Conservation (phyloP, 2,888 invertebrate species). For the Monochamus alternatus region DNA sequence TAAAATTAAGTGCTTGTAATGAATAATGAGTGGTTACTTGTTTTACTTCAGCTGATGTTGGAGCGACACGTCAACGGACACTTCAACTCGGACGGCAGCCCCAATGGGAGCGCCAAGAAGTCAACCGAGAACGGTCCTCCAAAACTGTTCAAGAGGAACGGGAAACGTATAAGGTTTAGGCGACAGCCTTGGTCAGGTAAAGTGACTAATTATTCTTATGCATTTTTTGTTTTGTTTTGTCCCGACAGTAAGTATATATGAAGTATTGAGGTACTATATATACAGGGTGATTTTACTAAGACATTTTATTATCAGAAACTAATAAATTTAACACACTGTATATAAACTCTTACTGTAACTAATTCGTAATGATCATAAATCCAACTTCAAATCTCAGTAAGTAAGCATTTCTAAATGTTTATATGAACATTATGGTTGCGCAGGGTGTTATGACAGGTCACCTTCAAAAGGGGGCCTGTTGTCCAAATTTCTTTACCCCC, state of each 20-base stretch:
- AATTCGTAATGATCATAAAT: constrained; percentile 26
- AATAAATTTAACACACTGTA: constrained; percentile 16
- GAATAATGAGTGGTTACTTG: background rate
- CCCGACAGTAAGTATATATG: constrained; percentile 47
- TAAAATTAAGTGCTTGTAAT: too few species aligned
- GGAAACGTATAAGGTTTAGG: constrained; percentile 89
- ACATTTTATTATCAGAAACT: constrained; percentile 15
- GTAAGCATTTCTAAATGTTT: constrained; percentile 19
- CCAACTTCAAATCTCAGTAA: constrained; percentile 28
- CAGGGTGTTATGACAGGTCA: constrained; percentile 27
- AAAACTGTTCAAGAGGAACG: constrained; percentile 88
- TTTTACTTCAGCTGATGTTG: constrained; percentile 78
- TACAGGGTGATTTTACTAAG: constrained; percentile 46
- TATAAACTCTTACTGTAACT: background rate
- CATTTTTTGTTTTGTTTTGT: constrained; percentile 24
- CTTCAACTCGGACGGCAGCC: constrained; percentile 81
- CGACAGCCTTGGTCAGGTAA: constrained; percentile 93
- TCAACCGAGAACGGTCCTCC: constrained; percentile 83
- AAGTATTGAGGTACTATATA: constrained; percentile 34
- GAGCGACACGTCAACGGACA: constrained; percentile 96
- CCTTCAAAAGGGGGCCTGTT: background rate
- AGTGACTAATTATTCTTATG: constrained; percentile 57
- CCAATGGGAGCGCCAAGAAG: constrained; percentile 78
- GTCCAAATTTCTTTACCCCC: constrained; percentile 20
- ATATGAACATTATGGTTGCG: constrained; percentile 24